Evolutionary conservation across 2,888 invertebrate genomes (phyloP), one percentile per base, ranked within the genome.

Genomic region (Spodoptera littoralis): DNA sequence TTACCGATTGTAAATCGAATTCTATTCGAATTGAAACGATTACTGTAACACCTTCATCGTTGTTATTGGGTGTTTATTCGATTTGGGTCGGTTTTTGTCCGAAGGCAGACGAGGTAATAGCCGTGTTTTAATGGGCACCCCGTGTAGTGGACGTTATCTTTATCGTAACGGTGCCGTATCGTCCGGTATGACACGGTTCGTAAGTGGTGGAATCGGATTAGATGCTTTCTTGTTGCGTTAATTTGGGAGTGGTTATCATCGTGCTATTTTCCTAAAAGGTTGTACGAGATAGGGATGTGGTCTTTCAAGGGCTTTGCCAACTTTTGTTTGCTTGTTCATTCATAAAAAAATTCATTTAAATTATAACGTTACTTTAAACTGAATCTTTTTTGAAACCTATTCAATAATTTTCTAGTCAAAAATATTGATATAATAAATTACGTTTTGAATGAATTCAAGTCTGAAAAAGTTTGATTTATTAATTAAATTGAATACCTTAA

Each of bases 31-130:
- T 85, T 81, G 86, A 82, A 86, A 83, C 90, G 89, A 90, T 91
- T 86, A 88, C 84, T 79, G 85, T 84, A 81, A 86, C 87, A 89
- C 89, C 88, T 90, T 88, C 87, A 89, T 87, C 84, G 84, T 70
- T 79, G 84, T 88, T 89, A 91, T 88, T 81, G 84, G 84, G 86
- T 92, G 91, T 91, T 90, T 91, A 92, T 91, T 90, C 85, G 86
- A 84, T 88, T 83, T 72, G 79, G 77, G 73, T 81, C 79, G 80
- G 84, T 86, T 70, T 73, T 75, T 75, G 65, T 69, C 42, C 57
- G 47, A 65, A 71, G 50, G 65, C 51, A 41, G 52, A 47, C 46
- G 57, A 52, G 51, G 60, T 75, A 67, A 78, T 71, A 62, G 60
- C 27, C 52, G 30, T 27, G 60, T 79, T 75, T 80, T 80, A 80